A percentile compares a stretch with the other conserved stretches of the same genome.
Conservation (phyloP, 2,888 invertebrate species). For the Gonocerus acuteangulatus region DNA sequence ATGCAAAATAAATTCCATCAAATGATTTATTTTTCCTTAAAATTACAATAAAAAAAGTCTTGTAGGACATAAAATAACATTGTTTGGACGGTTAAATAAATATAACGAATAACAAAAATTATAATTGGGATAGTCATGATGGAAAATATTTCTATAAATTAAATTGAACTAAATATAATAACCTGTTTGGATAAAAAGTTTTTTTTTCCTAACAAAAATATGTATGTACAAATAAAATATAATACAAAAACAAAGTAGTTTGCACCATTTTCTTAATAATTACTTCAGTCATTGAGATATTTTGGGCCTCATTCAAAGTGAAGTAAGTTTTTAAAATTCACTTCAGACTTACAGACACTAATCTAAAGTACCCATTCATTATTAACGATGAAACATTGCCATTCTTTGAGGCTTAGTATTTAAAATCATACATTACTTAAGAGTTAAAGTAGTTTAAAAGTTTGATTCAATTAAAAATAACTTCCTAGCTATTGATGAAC, state of each 20-base stretch:
- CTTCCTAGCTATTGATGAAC: too few species aligned
- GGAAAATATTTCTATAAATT: too few species aligned
- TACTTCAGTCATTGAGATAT: conserved; percentile 12
- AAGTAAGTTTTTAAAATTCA: conserved; percentile 5
- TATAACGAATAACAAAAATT: neutral
- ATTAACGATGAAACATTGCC: conserved; percentile 1
- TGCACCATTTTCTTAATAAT: conserved; percentile 15
- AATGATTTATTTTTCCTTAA: too few species aligned
- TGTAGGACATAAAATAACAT: too few species aligned
- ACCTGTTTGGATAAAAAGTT: neutral
- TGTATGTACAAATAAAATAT: conserved; percentile 17
- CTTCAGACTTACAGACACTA: conserved; percentile 10
- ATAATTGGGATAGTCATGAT: too few species aligned
- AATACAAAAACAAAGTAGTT: conserved; percentile 13
- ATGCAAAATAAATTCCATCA: too few species aligned
- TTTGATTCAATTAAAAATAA: too few species aligned
- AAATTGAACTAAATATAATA: too few species aligned
- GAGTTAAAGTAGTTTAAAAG: neutral
- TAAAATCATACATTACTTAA: neutral
- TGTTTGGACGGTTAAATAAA: conserved; percentile 15
- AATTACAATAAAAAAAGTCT: too few species aligned
- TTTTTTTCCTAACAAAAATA: neutral
- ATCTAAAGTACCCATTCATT: neutral
- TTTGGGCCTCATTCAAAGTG: conserved; percentile 1
- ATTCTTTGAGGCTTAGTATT: neutral